Conservation (phyloP, 2,113 vertebrate species). For the Callorhinus ursinus region DNA sequence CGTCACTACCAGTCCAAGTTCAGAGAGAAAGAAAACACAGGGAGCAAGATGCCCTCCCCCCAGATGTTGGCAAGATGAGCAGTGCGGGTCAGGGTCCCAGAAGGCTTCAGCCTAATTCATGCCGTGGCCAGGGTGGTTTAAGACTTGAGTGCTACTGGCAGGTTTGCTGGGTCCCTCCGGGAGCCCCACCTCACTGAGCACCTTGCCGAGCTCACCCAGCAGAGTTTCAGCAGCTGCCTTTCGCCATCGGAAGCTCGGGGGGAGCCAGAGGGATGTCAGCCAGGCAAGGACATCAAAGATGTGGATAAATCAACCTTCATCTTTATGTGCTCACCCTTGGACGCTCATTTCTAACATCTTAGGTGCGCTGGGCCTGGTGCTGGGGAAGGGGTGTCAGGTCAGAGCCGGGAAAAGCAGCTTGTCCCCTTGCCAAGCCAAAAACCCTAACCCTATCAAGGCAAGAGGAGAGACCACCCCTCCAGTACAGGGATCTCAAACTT, state of each 20-base stretch:
- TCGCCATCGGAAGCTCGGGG: rapidly evolving
- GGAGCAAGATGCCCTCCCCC: neutral
- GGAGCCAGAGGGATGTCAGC: neutral
- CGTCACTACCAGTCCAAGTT: neutral
- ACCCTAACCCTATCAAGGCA: neutral
- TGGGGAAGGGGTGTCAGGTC: neutral
- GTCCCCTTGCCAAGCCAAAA: neutral
- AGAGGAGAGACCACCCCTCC: neutral
- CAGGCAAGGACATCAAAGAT: neutral
- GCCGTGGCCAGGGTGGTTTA: neutral
- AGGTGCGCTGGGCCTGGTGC: neutral
- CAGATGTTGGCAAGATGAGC: constrained; percentile 47
- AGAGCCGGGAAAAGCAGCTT: neutral
- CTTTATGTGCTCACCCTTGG: neutral
- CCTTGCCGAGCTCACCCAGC: neutral
- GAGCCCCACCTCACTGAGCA: neutral
- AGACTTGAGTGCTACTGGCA: neutral
- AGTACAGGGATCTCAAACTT: neutral
- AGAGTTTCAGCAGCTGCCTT: neutral
- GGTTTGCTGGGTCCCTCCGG: neutral
- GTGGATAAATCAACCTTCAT: neutral
- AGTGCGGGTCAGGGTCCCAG: neutral
- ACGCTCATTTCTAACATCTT: neutral
- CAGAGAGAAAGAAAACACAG: constrained; percentile 45
- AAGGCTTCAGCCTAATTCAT: neutral